Evolutionary conservation across 1,140 invertebrate species (phyloP).

Genomic region (Drosophila bocqueti): DNA sequence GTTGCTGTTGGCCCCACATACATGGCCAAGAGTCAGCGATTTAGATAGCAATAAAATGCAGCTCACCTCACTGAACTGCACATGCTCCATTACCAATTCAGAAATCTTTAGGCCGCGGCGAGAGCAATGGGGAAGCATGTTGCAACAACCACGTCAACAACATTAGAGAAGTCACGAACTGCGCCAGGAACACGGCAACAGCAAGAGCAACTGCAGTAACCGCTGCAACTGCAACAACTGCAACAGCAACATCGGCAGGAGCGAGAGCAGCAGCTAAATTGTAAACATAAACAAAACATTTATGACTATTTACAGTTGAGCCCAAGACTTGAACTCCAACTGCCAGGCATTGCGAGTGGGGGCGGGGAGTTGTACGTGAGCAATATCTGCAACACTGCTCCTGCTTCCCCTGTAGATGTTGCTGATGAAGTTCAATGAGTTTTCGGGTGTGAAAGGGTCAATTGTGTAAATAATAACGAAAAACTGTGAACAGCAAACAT

Average conservation of each 20-base stretch:
- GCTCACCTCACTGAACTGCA: conserved; percentile 78
- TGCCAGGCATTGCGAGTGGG: conserved; percentile 12
- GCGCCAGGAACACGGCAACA: conserved; percentile 49
- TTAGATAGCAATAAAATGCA: conserved; percentile 82
- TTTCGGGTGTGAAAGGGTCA: conserved; percentile 79
- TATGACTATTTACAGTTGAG: conserved; percentile 82
- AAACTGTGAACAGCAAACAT: conserved; percentile 79
- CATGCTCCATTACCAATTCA: conserved; percentile 82
- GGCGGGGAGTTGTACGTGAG: conserved; percentile 54
- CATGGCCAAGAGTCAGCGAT: conserved; percentile 70
- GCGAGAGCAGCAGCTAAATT: conserved; percentile 71
- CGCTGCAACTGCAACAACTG: conserved; percentile 1
- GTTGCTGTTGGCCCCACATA: conserved; percentile 47
- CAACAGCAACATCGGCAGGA: conserved; percentile 4
- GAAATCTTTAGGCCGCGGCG: conserved; percentile 71
- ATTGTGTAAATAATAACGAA: conserved; percentile 82
- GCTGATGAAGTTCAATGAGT: conserved; percentile 79
- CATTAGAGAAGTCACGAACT: conserved; percentile 81
- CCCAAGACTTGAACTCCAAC: conserved; percentile 57
- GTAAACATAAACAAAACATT: conserved; percentile 84
- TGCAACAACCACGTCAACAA: conserved; percentile 78
- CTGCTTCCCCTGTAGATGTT: conserved; percentile 20
- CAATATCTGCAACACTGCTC: conserved; percentile 32
- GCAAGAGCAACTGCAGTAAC: conserved; percentile 28
- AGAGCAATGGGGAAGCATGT: conserved; percentile 62